A percentile compares a stretch with the other conserved stretches of the same genome.
phyloP scores from a whole-genome alignment of 2,888 invertebrate species.

The Dynastes grantii region DNA sequence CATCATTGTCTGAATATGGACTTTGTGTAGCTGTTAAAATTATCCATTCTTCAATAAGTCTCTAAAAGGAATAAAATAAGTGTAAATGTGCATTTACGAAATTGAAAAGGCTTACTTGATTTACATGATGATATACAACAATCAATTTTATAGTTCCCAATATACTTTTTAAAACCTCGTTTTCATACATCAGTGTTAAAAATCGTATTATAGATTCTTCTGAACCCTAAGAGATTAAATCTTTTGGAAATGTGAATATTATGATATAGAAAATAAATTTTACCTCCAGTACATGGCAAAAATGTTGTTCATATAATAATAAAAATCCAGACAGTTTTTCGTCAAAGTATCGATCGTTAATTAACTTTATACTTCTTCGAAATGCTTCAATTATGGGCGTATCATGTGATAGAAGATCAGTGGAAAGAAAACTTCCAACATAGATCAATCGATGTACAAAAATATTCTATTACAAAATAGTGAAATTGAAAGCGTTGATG shows the following conservation, averaged over 20 bases:
- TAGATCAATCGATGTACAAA: conserved; percentile 72
- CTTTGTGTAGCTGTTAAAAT: conserved; percentile 68
- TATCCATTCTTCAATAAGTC: conserved; percentile 57
- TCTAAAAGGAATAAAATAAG: conserved; percentile 46
- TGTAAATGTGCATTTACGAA: background rate
- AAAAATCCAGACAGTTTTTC: conserved; percentile 57
- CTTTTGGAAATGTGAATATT: background rate
- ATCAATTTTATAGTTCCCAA: conserved; percentile 70
- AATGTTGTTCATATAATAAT: conserved; percentile 55
- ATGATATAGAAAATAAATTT: conserved; percentile 24
- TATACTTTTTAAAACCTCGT: conserved; percentile 29
- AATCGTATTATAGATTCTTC: conserved; percentile 72
- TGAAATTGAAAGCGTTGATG: conserved; percentile 51
- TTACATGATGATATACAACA: conserved; percentile 71
- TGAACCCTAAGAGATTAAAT: conserved; percentile 67
- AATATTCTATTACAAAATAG: conserved; percentile 68
- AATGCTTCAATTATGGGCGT: conserved; percentile 67
- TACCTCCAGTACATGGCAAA: conserved; percentile 63
- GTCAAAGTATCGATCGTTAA: conserved; percentile 57
- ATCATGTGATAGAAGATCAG: conserved; percentile 62
- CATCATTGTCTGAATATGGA: conserved; percentile 70
- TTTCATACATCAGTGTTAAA: conserved; percentile 68
- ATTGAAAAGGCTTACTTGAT: conserved; percentile 64
- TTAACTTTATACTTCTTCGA: conserved; percentile 63
- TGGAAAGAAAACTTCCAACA: conserved; percentile 62